These are phyloP conservation scores for Ceyx margarethae DNA, from an alignment of 2,113 vertebrate genomes.

Conservation along the genomic window DNA sequence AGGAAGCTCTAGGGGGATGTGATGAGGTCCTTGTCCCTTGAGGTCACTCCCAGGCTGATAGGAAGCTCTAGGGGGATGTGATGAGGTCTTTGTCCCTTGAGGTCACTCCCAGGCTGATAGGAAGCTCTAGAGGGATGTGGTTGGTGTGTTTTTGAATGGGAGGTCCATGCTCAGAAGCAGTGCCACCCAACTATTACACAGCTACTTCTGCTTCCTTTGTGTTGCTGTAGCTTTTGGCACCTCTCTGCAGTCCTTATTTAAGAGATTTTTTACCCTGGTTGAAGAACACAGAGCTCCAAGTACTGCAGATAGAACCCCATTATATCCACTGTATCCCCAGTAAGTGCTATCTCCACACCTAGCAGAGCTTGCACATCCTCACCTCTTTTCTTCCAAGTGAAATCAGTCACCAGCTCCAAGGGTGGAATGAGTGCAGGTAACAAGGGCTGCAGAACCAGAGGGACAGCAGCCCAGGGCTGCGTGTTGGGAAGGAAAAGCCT, in stretches of 20 bases:
- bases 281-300: not conserved
- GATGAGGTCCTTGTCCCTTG: not conserved
- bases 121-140: not conserved
- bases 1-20: not conserved
- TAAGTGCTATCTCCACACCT: not conserved
- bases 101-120: rapidly evolving
- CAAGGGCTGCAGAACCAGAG: rapidly evolving
- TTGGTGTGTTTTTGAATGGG: not conserved
- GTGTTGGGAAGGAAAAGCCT: not conserved
- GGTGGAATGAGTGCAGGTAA: rapidly evolving
- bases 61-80: not conserved
- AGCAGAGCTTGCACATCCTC: not conserved
- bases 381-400: not conserved
- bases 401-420: not conserved
- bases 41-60: rapidly evolving
- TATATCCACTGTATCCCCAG: too few relatives aligned
- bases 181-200: too few relatives aligned
- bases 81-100: not conserved
- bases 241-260: not conserved
- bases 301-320: not conserved
- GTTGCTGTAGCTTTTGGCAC: not conserved
- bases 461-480: not conserved
- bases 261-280: not conserved
- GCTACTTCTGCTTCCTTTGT: not conserved
- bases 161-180: not conserved